Base-by-base conservation (phyloP, 2,888 invertebrate species). In the Clusia tigrina region DNA sequence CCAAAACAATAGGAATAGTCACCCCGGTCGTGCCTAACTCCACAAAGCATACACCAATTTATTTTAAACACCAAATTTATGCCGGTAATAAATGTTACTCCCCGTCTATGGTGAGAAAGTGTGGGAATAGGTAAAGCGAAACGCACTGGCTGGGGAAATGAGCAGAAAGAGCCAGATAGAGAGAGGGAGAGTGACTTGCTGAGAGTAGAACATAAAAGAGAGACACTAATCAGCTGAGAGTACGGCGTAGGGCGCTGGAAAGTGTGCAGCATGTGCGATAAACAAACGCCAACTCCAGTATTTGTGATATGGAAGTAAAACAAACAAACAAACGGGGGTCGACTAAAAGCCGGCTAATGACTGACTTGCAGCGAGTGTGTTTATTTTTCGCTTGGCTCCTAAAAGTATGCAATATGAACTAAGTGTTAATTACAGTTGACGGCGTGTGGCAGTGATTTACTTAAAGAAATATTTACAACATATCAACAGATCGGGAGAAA, bases 331-430 rank as follows among this genome's bases (percentile, higher is more conserved):
- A 42, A 42, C 42, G n/a, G 3, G 51, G 17, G 54, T 18, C 6
- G 60, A 24, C 25, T 46, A 54, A 26, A 42, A 48, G 57, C 26
- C 32, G 38, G 25, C 3, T 59, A 10, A 58, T n/a, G n/a, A n/a
- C n/a, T n/a, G n/a, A n/a, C n/a, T n/a, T n/a, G n/a, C 32, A 48
- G 37, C 37, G 58, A n/a, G 12, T 32, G n/a, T 48, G 48, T 48
- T 48, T 48, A 48, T 22, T 6, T 15, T 20, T 42, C n/a, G 42
- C 48, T 22, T 48, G 5, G 68, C 71, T 68, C 70, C 76, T 72
- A 75, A 71, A 71, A 68, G 67, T 69, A 67, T 69, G 71, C 74
- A 69, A 64, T 42, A 60, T 62, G 64, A 38, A 62, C 51, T 61
- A 63, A 17, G 62, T 63, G 53, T 70, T 5, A 52, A 52, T 52